Evolutionary conservation across 2,888 invertebrate species (phyloP), one percentile per base, ranked within the genome.

Genomic region (Litoditis marina): DNA sequence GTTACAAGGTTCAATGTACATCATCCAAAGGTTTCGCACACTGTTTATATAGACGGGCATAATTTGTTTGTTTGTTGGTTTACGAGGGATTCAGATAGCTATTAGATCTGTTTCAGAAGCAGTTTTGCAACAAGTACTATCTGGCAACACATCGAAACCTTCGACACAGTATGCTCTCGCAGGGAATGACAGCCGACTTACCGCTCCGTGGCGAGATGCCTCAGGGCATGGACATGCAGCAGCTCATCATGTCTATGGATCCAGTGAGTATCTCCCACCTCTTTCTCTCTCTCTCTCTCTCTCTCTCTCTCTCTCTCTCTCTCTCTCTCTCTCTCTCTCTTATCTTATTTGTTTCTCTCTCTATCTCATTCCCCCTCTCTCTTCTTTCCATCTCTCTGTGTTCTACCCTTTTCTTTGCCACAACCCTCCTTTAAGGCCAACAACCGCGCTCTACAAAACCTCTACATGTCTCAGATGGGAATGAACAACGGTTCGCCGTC

Each of bases 91-190:
- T n/a, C n/a, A n/a, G n/a, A n/a, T n/a, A n/a, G n/a, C n/a, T n/a
- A n/a, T n/a, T n/a, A n/a, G n/a, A n/a, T n/a, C n/a, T n/a, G n/a
- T n/a, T 62, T 62, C 65, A 65, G 61, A 92, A 94, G 84, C 95
- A 95, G 86, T 95, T 95, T 85, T 95, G 95, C 86, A 95, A 95
- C 87, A 95, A 94, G 84, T 95, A 95, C 86, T 95, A 95, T 85
- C 87, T 95, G 36, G 94, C 95, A 85, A 95, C 95, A 62, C 95
- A 95, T 86, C 92, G 93, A 84, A 94, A 94, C 32, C 94, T 94
- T 85, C 95, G 94, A 83, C 95, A 95, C 84, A 94, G 94, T 16
- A 60, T 60, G 60, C 46, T 60, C 53, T 60, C 60, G 27, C 60
- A 60, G 31, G 44, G 44, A 22, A 22, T 44, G 8, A n/a, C n/a